These are phyloP conservation scores for Bombus turneri DNA, from an alignment of 1,140 invertebrate species.

Conservation along the genomic window DNA sequence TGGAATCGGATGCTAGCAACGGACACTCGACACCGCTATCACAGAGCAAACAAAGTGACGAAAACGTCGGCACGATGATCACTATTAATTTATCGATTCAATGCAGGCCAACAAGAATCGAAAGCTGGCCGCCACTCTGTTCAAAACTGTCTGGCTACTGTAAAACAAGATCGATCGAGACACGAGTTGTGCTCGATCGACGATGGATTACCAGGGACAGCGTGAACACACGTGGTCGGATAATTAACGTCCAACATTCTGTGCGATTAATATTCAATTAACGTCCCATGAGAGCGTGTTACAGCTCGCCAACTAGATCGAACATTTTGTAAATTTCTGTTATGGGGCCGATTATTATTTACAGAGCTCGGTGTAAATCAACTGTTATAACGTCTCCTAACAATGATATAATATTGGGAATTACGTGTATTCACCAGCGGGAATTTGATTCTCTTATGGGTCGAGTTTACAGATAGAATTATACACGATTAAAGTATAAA, in stretches of 20 bases:
- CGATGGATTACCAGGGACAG: conserved; percentile 5
- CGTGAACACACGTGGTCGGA: background rate
- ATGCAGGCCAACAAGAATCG: background rate
- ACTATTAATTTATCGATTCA: conserved; percentile 10
- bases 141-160: background rate
- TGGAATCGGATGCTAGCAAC: conserved; percentile 16
- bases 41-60: conserved; percentile 17
- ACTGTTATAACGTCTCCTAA: background rate
- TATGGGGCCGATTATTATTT: background rate
- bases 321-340: background rate
- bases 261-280: conserved; percentile 9
- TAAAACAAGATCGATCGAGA: background rate
- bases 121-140: background rate
- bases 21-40: conserved; percentile 15
- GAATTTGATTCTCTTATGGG: too few relatives aligned
- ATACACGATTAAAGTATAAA: too few relatives aligned
- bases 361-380: background rate
- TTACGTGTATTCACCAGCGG: too few relatives aligned
- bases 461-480: too few relatives aligned
- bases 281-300: background rate
- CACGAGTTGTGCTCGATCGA: background rate
- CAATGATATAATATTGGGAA: background rate
- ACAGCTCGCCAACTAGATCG: background rate
- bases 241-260: conserved; percentile 20
- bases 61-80: conserved; percentile 33